Evolutionary conservation across 2,888 invertebrate species (phyloP), one percentile per base, ranked within the genome.

Genomic region (Leptinotarsa tumamoca): DNA sequence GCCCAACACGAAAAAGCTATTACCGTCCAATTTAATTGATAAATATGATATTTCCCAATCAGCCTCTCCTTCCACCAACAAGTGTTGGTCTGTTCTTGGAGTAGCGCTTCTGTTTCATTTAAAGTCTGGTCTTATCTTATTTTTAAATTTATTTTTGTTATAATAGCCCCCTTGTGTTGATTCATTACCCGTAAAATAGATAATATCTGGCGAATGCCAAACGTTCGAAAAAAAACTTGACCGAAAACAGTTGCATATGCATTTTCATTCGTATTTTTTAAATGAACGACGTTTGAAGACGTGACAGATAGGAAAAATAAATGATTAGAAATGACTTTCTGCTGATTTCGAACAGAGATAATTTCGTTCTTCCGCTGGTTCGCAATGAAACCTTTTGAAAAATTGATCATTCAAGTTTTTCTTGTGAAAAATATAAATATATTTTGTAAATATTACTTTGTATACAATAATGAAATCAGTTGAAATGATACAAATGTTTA

Each of bases 151-250:
- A 80, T 82, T 81, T 82, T 82, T 73, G 78, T 79, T 80, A 81
- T 80, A 82, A 82, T 80, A 77, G 80, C 78, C 75, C 78, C 80
- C 80, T 82, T 82, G 83, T 83, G 81, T 82, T 80, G 79, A 81
- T 82, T 79, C 81, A 79, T 81, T 82, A 79, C 81, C 82, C 81
- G 81, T 82, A 68, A 78, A 77, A 77, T 77, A 80, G 83, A 82
- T 81, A 79, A 50, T 79, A 83, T 83, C 83, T 81, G 82, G 80
- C 81, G 77, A 81, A 80, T 83, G 82, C 78, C 68, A 73, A 78
- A 77, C 74, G 80, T 72, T 49, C 70, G 56, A 70, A 70, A 70
- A 33, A 43, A 70, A 70, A 58, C 27, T 58, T 51, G 51, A 43
- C 56, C 43, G 50, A 68, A 69, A 63, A 63, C 63, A 63, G 63